Evolutionary conservation across 2,888 invertebrate species (phyloP).

Genomic region (Sceliomorpha sp.): DNA sequence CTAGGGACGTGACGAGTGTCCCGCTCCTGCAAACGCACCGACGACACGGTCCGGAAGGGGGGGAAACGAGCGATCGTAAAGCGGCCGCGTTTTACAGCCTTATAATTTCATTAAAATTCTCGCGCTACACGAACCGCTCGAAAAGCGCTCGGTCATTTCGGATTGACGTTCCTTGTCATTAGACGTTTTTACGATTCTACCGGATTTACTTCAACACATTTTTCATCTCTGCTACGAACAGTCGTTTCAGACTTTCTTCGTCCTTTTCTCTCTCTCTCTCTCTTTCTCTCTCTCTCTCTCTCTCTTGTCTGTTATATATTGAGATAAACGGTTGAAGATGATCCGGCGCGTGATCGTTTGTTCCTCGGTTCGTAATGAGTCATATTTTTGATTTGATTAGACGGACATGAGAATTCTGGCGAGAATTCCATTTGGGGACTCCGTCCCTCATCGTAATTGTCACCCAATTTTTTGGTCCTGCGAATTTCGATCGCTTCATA

Average conservation of each 20-base stretch:
- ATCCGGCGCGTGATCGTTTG: too few species aligned
- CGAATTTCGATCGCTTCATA: too few species aligned
- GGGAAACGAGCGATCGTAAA: constrained; percentile 8
- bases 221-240: constrained; percentile 8
- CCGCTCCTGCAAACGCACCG: constrained; percentile 10
- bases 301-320: too few species aligned
- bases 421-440: too few species aligned
- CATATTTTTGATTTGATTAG: too few species aligned
- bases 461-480: too few species aligned
- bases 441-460: too few species aligned
- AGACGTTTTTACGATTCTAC: constrained; percentile 44
- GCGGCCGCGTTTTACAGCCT: constrained; percentile 53
- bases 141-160: constrained; percentile 10
- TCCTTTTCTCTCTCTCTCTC: too few species aligned
- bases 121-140: constrained; percentile 26
- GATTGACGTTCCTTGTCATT: constrained; percentile 46
- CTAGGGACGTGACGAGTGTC: constrained; percentile 41
- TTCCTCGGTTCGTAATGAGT: too few species aligned
- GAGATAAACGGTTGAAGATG: too few species aligned
- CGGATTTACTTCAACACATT: neutral
- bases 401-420: too few species aligned
- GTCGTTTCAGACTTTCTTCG: neutral
- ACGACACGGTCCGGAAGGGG: constrained; percentile 2
- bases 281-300: neutral
- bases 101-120: constrained; percentile 61